A percentile compares a stretch with the other conserved stretches of the same genome.
Conservation (phyloP, 64 coral and sea anemone species). For the Actinia tenebrosa region DNA sequence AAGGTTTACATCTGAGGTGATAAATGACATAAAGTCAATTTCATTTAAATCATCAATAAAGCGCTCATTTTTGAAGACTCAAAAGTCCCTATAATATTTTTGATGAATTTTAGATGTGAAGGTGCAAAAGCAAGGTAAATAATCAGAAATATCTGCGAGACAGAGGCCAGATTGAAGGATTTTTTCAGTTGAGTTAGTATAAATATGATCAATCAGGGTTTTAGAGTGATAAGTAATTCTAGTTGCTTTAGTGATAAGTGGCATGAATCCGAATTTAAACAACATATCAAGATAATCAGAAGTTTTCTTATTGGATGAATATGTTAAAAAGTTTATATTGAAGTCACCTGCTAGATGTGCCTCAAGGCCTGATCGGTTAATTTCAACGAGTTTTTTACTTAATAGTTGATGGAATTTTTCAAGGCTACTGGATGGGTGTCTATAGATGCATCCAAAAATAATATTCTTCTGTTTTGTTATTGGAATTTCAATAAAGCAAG, state of each 20-base stretch:
- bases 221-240: constrained; percentile 31
- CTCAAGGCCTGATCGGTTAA: background rate
- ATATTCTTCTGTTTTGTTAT: constrained; percentile 21
- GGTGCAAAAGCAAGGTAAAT: constrained; percentile 42
- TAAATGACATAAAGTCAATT: background rate
- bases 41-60: constrained; percentile 25
- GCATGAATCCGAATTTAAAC: constrained; percentile 18
- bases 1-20: constrained; percentile 1
- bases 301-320: background rate
- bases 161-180: constrained; percentile 12
- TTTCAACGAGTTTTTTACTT: background rate
- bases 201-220: constrained; percentile 58
- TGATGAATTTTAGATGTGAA: background rate
- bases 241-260: constrained; percentile 37
- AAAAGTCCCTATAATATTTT: constrained; percentile 40
- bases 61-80: constrained; percentile 9
- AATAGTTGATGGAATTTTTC: background rate
- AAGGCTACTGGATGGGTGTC: background rate
- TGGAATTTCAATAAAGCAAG: constrained; percentile 23
- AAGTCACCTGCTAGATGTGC: background rate
- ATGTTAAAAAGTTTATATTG: constrained; percentile 15
- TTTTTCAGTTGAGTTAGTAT: constrained; percentile 35
- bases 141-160: constrained; percentile 39
- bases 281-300: constrained; percentile 47
- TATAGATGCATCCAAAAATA: constrained; percentile 20